Evolutionary conservation across 2,113 vertebrate genomes (phyloP).

Genomic region (cat (Felis catus)): DNA sequence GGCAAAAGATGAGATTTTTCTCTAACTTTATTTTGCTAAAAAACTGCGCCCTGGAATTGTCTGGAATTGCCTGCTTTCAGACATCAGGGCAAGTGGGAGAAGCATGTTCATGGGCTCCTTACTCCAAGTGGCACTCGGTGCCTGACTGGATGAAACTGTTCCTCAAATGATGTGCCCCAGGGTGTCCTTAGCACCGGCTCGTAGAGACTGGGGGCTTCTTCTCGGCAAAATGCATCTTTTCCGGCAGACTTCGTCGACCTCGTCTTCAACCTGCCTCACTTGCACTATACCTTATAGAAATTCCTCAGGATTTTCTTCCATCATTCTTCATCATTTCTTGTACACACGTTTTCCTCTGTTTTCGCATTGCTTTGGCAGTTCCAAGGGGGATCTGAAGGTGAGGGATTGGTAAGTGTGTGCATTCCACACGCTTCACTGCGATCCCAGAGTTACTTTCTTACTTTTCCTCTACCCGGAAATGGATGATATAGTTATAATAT

Average conservation of each 20-base stretch:
- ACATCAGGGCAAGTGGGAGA: background rate
- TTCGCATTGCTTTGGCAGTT: background rate
- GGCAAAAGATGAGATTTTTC: background rate
- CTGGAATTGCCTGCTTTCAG: background rate
- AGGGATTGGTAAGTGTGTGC: background rate
- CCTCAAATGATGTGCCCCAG: too few species aligned
- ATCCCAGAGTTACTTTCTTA: background rate
- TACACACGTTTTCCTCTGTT: background rate
- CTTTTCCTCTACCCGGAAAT: background rate
- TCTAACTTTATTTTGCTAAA: background rate
- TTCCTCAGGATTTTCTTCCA: background rate
- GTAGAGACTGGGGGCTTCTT: background rate
- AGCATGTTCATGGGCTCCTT: too few species aligned
- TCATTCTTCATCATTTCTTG: background rate
- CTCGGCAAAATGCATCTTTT: background rate
- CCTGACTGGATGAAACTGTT: background rate
- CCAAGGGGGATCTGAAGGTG: background rate
- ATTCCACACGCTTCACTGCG: background rate
- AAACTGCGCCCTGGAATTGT: background rate
- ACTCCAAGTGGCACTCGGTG: background rate
- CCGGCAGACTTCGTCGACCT: background rate
- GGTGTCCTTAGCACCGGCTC: too few species aligned
- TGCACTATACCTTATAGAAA: background rate
- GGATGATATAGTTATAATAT: background rate
- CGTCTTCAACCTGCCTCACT: background rate